Conservation (phyloP, 1,140 invertebrate species). For the Drosophila kohkoa region DNA sequence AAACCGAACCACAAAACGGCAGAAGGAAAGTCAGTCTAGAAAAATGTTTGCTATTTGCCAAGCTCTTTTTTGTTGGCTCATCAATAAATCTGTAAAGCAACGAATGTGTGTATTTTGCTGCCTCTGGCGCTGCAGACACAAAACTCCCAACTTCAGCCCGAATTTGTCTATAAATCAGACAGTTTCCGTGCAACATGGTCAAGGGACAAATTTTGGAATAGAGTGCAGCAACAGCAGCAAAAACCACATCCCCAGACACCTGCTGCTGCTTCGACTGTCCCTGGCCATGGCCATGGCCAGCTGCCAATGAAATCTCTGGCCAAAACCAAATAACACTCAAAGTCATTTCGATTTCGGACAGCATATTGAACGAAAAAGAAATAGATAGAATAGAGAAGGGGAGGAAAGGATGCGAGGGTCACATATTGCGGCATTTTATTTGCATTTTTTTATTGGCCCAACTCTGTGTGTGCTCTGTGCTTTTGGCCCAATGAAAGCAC, state of each 20-base stretch:
- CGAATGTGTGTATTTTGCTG: conserved; percentile 13
- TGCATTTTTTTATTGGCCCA: conserved; percentile 75
- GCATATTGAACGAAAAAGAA: not conserved
- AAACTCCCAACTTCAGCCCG: conserved; percentile 29
- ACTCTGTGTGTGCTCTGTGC: not conserved
- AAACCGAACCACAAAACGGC: conserved; percentile 54
- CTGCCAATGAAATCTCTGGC: conserved; percentile 79
- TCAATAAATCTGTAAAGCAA: conserved; percentile 73
- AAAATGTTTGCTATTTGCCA: conserved; percentile 44
- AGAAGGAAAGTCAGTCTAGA: conserved; percentile 21
- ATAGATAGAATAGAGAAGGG: not conserved
- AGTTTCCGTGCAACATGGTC: conserved; percentile 48
- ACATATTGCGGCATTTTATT: conserved; percentile 79
- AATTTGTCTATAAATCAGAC: conserved; percentile 73
- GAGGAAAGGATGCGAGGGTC: conserved; percentile 35
- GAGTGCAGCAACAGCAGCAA: conserved; percentile 19
- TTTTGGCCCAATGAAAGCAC: conserved; percentile 24
- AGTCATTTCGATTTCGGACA: conserved; percentile 76
- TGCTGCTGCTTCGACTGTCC: conserved; percentile 60
- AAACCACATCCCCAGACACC: conserved; percentile 57
- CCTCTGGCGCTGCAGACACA: conserved; percentile 65
- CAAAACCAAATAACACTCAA: conserved; percentile 77
- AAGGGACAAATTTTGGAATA: conserved; percentile 54
- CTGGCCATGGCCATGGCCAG: conserved; percentile 48
- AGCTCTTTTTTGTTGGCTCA: conserved; percentile 62